These are phyloP conservation scores for Eupleurogrammus muticus DNA, from an alignment of 2,797 vertebrate genomes.

Conservation along the genomic window DNA sequence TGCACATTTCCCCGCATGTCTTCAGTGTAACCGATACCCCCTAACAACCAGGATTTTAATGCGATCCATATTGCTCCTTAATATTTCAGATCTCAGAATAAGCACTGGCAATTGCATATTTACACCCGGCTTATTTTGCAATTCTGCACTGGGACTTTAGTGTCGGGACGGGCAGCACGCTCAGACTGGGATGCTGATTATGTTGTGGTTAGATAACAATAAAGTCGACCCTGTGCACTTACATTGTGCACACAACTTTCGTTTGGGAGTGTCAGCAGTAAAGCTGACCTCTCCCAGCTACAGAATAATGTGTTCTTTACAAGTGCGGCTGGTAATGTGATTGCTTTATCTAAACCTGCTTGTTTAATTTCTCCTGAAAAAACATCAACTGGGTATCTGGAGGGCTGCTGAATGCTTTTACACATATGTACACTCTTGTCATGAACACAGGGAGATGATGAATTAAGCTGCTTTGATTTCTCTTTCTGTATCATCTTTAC, in stretches of 20 bases:
- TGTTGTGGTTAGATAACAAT: conserved; percentile 81
- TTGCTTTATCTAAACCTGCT: conserved; percentile 82
- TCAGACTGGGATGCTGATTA: conserved; percentile 76
- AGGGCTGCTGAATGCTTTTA: conserved; percentile 62
- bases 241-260: conserved; percentile 71
- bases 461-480: conserved; percentile 75
- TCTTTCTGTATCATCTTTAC: conserved; percentile 62
- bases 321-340: conserved; percentile 74
- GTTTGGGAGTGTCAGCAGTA: conserved; percentile 81
- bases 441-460: conserved; percentile 65
- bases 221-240: conserved; percentile 72
- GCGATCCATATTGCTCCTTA: conserved; percentile 83
- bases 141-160: conserved; percentile 76
- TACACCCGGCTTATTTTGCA: conserved; percentile 85
- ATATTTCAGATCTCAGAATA: conserved; percentile 86
- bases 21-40: conserved; percentile 82
- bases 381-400: conserved; percentile 65
- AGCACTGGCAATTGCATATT: conserved; percentile 86
- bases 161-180: conserved; percentile 50
- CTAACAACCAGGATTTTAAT: conserved; percentile 86
- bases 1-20: conserved; percentile 87
- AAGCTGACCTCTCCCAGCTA: conserved; percentile 66
- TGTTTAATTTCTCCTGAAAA: conserved; percentile 76
- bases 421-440: conserved; percentile 59
- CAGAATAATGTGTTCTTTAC: conserved; percentile 79